These are phyloP conservation scores for Melopsittacus undulatus DNA, from an alignment of 2,797 vertebrate species.

Conservation along the genomic window DNA sequence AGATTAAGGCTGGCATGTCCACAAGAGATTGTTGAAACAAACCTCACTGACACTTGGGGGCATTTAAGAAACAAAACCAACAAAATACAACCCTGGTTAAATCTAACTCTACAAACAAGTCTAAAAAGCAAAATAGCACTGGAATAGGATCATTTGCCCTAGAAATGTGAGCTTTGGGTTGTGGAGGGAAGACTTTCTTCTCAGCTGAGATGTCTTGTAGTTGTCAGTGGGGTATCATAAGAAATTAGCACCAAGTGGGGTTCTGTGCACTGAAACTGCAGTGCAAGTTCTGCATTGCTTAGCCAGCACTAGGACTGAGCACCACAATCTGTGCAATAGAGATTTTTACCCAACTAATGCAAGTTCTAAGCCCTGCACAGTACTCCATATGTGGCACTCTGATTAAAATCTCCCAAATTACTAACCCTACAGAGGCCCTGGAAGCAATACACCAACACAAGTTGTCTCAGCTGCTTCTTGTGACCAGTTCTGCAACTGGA, in stretches of 20 bases:
- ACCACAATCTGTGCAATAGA: neutral
- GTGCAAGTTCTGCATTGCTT: neutral
- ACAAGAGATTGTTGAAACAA: conserved; percentile 35
- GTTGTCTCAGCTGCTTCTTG: neutral
- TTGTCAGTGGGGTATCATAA: accelerated
- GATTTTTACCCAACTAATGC: neutral
- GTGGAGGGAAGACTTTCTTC: neutral
- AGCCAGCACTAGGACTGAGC: neutral
- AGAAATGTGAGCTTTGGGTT: neutral
- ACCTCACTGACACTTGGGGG: neutral
- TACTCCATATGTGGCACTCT: neutral
- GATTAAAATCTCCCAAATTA: neutral
- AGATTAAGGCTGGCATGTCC: conserved; percentile 80
- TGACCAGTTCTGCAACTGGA: neutral
- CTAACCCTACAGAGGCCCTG: neutral
- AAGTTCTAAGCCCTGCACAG: neutral
- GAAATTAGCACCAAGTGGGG: neutral
- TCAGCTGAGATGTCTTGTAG: conserved; percentile 49
- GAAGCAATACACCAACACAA: neutral
- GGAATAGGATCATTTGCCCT: neutral
- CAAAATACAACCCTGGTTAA: conserved; percentile 18
- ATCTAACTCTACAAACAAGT: neutral
- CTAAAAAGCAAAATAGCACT: neutral
- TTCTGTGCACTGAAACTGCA: neutral
- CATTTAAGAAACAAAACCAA: neutral